Percentiles rank a stretch among this genome's conserved stretches.
Evolutionary conservation across 2,113 vertebrate genomes (phyloP).

Genomic region (Hydrochoerus hydrochaeris): DNA sequence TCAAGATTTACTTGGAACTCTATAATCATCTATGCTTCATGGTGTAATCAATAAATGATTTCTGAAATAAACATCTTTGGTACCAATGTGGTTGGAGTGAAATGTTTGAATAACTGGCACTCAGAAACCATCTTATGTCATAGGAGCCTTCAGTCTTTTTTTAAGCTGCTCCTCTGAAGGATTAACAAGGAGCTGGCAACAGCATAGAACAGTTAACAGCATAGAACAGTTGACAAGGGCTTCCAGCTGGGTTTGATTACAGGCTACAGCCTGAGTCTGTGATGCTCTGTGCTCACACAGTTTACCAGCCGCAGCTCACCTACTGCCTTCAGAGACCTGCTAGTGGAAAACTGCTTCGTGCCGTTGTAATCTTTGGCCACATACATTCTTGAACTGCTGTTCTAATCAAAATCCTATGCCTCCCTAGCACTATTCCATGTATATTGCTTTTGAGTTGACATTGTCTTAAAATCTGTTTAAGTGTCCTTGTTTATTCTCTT

Average conservation of each 20-base stretch:
- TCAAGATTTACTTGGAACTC: conserved; percentile 53
- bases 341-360: conserved; percentile 69
- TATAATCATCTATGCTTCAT: conserved; percentile 66
- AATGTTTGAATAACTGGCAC: conserved; percentile 81
- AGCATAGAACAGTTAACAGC: conserved; percentile 77
- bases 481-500: not conserved
- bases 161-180: conserved; percentile 80
- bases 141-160: conserved; percentile 76
- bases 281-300: conserved; percentile 73
- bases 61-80: conserved; percentile 79
- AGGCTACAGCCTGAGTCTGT: conserved; percentile 68
- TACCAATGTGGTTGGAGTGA: conserved; percentile 64
- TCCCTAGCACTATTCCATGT: not conserved
- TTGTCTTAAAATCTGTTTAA: not conserved
- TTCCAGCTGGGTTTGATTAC: conserved; percentile 82
- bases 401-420: not conserved
- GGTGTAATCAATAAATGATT: conserved; percentile 79
- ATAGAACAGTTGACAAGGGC: conserved; percentile 73
- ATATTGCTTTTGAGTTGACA: not conserved
- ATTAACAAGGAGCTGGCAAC: conserved; percentile 82
- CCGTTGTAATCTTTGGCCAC: conserved; percentile 78
- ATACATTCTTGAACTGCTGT: conserved; percentile 71
- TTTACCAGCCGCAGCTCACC: conserved; percentile 73
- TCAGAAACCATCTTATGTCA: conserved; percentile 81
- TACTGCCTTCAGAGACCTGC: conserved; percentile 62